Base-by-base conservation (phyloP, 2,797 vertebrate species). In the Dendrocincla fuliginosa region DNA sequence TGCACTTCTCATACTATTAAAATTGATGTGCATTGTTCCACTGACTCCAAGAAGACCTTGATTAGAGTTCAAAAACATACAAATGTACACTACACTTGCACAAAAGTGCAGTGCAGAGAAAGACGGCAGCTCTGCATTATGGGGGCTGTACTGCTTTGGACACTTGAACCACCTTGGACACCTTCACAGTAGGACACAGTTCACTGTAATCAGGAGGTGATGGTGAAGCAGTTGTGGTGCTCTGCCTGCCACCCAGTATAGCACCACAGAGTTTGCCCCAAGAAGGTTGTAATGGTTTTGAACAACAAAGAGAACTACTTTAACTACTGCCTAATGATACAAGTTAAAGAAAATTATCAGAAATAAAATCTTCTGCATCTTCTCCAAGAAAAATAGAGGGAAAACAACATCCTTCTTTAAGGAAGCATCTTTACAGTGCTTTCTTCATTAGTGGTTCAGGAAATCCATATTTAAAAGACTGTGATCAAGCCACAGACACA, bases 401-500 rank as follows among this genome's bases (percentile, higher is more conserved):
- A 75, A 84, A 78, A 35, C 27, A 71, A 16, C 14, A 67, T 76
- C 73, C 56, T 68, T 89, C 69, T 93, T 78, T 67, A 81, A 81
- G 25, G 67, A 87, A 56, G 23, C 91, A 30, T 71, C 73, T 82
- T 79, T 86, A 90, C 56, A 63, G 94, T 44, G 78, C 69, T 96
- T 96, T 90, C 81, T 93, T 89, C 41, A n/a, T 74, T 89, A 89
- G 20, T 55, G 32, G 87, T 96, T 96, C 96, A 97, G 96, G 95
- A 97, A 98, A 92, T 81, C 46, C 57, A 81, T 84, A 87, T 79
- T 96, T 90, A 93, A 86, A 81, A 64, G 63, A 46, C 39, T 92
- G 80, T 85, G 96, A 88, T 57, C 42, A 63, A 13, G 16, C 53
- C 68, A 92, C 33, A 50, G 89, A 96, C 97, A 86, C 68, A 95